Evolutionary conservation across 1,140 invertebrate species (phyloP).

Genomic region (Lordiphosa clarofinis): DNA sequence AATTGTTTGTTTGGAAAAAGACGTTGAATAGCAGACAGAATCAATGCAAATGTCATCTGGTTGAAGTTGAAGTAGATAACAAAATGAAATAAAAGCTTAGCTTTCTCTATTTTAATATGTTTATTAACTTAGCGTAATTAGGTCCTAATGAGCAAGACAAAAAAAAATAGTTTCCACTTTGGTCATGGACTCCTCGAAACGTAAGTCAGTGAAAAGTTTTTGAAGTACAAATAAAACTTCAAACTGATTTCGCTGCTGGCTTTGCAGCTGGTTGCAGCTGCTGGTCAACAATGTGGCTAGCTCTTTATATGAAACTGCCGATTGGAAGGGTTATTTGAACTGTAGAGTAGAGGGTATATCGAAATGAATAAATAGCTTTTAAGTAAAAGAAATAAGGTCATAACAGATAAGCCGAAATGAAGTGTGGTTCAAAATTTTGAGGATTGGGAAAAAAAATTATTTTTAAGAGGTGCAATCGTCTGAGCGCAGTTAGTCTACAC

Average conservation of each 20-base stretch:
- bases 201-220: too few species aligned
- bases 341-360: too few species aligned
- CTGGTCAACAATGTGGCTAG: slow-evolving; percentile 48
- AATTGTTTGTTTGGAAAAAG: neutral
- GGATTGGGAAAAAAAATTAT: too few species aligned
- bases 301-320: slow-evolving; percentile 41
- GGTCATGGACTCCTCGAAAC: too few species aligned
- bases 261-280: slow-evolving; percentile 18
- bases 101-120: slow-evolving; percentile 33
- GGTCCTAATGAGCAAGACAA: slow-evolving; percentile 37
- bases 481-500: too few species aligned
- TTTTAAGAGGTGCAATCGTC: too few species aligned
- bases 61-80: slow-evolving; percentile 38
- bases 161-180: slow-evolving; percentile 34
- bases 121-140: slow-evolving; percentile 50
- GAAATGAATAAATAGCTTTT: too few species aligned
- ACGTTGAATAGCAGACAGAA: neutral
- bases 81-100: slow-evolving; percentile 17
- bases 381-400: too few species aligned
- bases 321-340: too few species aligned
- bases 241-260: slow-evolving; percentile 3
- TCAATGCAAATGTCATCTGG: slow-evolving; percentile 49
- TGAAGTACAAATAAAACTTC: slow-evolving; percentile 20
- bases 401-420: too few species aligned
- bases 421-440: too few species aligned